A percentile compares a stretch with the other conserved stretches of the same genome.
Conservation (phyloP, 2,113 vertebrate genomes). For the Mastomys natalensis region DNA sequence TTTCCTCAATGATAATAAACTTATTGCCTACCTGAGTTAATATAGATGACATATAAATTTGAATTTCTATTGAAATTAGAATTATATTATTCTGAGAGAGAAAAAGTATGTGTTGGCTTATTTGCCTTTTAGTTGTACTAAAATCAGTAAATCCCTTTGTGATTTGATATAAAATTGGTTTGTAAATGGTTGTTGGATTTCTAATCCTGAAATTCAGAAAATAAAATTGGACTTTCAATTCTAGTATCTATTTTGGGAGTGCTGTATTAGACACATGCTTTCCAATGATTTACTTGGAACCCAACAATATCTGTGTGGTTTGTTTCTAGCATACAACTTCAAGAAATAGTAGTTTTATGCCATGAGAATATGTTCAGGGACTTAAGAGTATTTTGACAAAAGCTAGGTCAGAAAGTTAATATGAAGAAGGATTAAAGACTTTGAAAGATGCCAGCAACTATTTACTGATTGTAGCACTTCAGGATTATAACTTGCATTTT, state of each 20-base stretch:
- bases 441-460: slow-evolving; percentile 62
- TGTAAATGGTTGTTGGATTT: slow-evolving; percentile 35
- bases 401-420: slow-evolving; percentile 77
- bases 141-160: slow-evolving; percentile 68
- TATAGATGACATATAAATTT: neutral
- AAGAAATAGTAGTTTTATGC: slow-evolving; percentile 63
- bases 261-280: slow-evolving; percentile 45
- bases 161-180: slow-evolving; percentile 60
- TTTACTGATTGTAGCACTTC: slow-evolving; percentile 69
- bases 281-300: slow-evolving; percentile 43
- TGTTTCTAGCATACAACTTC: slow-evolving; percentile 51
- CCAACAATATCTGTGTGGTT: slow-evolving; percentile 43
- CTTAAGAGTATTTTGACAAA: slow-evolving; percentile 70
- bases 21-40: neutral
- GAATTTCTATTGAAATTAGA: slow-evolving; percentile 43
- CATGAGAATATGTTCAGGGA: slow-evolving; percentile 63
- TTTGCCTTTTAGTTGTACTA: slow-evolving; percentile 69
- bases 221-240: slow-evolving; percentile 66
- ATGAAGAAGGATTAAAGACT: slow-evolving; percentile 71
- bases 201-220: slow-evolving; percentile 69
- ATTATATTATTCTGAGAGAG: slow-evolving; percentile 38
- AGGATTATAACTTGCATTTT: slow-evolving; percentile 75
- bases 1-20: neutral
- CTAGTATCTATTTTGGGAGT: slow-evolving; percentile 55
- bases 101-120: slow-evolving; percentile 2